A percentile compares a stretch with the other conserved stretches of the same genome.
Conservation (phyloP, 1,140 invertebrate genomes). For the silkworm (Bombyx mori) region ASM3026992v2 NC_085129.1:7158001-7158500, state of each 20-base stretch:
- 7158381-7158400: slow-evolving; percentile 92
- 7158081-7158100: not conserved
- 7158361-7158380: slow-evolving; percentile 90
- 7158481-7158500: not conserved
- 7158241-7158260: slow-evolving; percentile 56
- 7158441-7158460: slow-evolving; percentile 78
- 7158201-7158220: slow-evolving; percentile 95
- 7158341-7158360: slow-evolving; percentile 89
- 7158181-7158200: slow-evolving; percentile 89
- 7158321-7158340: slow-evolving; percentile 89
- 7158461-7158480: not conserved
- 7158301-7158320: slow-evolving; percentile 52
- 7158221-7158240: slow-evolving; percentile 91
- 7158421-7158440: slow-evolving; percentile 97
- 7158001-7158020: slow-evolving; percentile 33
- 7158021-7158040: slow-evolving; percentile 2
- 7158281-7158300: not conserved
- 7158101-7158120: slow-evolving; percentile 38
- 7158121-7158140: slow-evolving; percentile 81
- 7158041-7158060: not conserved
- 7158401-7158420: slow-evolving; percentile 94
- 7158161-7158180: slow-evolving; percentile 92
- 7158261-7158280: not conserved
- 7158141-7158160: slow-evolving; percentile 87
- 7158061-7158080: not conserved